Base-by-base conservation (phyloP, 2,113 vertebrate genomes). In the Electrona antarctica region DNA sequence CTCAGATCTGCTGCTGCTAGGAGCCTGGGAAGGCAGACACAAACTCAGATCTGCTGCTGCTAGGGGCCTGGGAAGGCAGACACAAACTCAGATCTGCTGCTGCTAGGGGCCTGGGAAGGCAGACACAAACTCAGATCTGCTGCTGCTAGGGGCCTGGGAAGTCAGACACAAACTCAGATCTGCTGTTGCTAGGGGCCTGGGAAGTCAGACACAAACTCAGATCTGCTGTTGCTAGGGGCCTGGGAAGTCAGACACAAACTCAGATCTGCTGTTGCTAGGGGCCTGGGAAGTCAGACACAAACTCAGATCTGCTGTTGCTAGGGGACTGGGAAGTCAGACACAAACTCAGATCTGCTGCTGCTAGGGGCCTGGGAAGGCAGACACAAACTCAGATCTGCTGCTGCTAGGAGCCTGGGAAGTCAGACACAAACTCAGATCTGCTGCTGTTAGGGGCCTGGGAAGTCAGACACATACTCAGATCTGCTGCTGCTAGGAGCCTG, bases 231-330 rank as follows among this genome's bases (percentile, higher is more conserved):
- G 69, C 60, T 60, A 11, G 55, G 45, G 33, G 48, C 68, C 12
- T 76, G 71, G 71, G 62, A 79, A 80, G 50, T 51, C 58, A 73
- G 62, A 76, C 52, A 58, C 52, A 73, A 60, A 76, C 52, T 56
- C 52, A 45, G 61, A 65, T n/a, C n/a, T n/a, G n/a, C n/a, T n/a
- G n/a, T n/a, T 79, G 69, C 60, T 60, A 11, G 55, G 45, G 33
- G 48, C 68, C 12, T 76, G 71, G 71, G 62, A 79, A 80, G 50
- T 51, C 58, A 73, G 62, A 76, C 52, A 58, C 52, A 73, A 60
- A 76, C 52, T 56, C 52, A 45, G 61, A 65, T n/a, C n/a, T n/a
- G n/a, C n/a, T n/a, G n/a, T n/a, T 79, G 69, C 60, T 60, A 11
- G 55, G 45, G 33, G 48, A 66, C 12, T 76, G 71, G 71, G 62